Evolutionary conservation across 2,888 invertebrate genomes (phyloP), one percentile per base, ranked within the genome.

Genomic region (Cotesia congregata): DNA sequence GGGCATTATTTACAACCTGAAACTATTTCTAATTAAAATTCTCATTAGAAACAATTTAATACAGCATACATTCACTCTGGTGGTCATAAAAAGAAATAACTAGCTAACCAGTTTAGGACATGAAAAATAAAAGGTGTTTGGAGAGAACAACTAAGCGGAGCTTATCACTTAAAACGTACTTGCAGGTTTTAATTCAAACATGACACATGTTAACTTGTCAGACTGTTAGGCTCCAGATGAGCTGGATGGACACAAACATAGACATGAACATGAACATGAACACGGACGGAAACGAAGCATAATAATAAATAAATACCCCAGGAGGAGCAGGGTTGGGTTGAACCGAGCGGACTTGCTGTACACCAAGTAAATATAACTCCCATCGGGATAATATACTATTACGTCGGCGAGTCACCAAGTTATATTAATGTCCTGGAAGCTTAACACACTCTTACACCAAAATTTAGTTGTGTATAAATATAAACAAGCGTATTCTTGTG

Each of bases 321-420:
- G 30, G 30, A 30, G 62, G 15, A n/a, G 7, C 20, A 7, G 15
- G 62, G 20, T 6, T 62, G 62, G 17, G 20, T 15, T 20, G 62
- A 6, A 30, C 30, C 7, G 1, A 20, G 9, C 30, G 30, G 30
- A 30, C 38, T 4, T 12, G 30, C 65, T 65, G 7, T 2, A 65
- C 65, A 30, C 62, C 15, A 40, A 40, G 62, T 39, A 64, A 39
- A 71, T 71, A 62, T 38, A 70, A 72, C 60, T 59, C 30, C 30
- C 59, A 38, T n/a, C 5, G 60, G 60, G 50, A 60, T 60, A 59
- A 70, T 70, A 59, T 60, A 70, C 60, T n/a, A 65, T 65, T 20
- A 72, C 72, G 72, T 72, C 72, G 62, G 40, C 62, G 62, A 72
- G 40, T 72, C 72, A 40, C 38, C 15, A 62, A 72, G 62, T 61